A percentile compares a stretch with the other conserved stretches of the same genome.
These are phyloP conservation scores for Dasysyrphus tricinctus DNA, from an alignment of 2,888 invertebrate species.

Conservation along the genomic window DNA sequence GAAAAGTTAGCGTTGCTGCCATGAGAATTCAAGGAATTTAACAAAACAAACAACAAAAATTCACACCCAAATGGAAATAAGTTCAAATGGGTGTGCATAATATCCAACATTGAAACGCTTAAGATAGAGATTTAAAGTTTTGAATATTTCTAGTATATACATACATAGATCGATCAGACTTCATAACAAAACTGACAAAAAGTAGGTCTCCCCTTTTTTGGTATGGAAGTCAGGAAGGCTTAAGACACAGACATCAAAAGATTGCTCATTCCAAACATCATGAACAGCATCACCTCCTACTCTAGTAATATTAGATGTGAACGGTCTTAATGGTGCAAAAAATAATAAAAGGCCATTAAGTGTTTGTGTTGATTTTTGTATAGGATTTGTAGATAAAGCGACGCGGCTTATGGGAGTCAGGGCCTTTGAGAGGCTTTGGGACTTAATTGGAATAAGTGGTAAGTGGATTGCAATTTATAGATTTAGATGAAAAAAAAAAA, in stretches of 20 bases:
- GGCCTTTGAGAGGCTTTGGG: neutral
- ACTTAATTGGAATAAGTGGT: slow-evolving; percentile 40
- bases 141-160: slow-evolving; percentile 15
- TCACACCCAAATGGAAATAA: slow-evolving; percentile 32
- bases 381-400: slow-evolving; percentile 29
- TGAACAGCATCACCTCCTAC: slow-evolving; percentile 14
- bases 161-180: neutral
- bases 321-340: slow-evolving; percentile 6
- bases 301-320: neutral
- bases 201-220: slow-evolving; percentile 8
- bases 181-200: slow-evolving; percentile 11
- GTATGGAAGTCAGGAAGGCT: neutral
- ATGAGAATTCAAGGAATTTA: neutral
- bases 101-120: slow-evolving; percentile 10
- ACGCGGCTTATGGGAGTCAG: slow-evolving; percentile 27
- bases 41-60: slow-evolving; percentile 5
- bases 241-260: slow-evolving; percentile 4
- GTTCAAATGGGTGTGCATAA: slow-evolving; percentile 31
- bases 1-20: neutral
- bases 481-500: slow-evolving; percentile 7
- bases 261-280: slow-evolving; percentile 25
- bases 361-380: slow-evolving; percentile 45
- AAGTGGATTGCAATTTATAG: slow-evolving; percentile 41
- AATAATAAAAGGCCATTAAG: slow-evolving; percentile 21
- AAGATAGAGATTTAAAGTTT: neutral